Conservation (phyloP, 1,140 invertebrate species). For the Lutraria rhynchaena region DNA sequence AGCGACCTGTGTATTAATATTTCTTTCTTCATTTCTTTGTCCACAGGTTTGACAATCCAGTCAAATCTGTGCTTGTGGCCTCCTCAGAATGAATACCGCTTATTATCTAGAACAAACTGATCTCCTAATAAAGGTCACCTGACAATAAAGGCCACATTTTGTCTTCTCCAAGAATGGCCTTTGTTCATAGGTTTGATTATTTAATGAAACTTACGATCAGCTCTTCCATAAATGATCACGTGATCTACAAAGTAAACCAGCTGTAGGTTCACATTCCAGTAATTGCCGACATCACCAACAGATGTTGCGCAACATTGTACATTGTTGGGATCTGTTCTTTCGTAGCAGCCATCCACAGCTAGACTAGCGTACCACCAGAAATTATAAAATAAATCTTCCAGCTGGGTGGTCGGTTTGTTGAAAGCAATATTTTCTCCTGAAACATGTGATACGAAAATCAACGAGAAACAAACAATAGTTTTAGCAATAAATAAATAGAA, state of each 20-base stretch:
- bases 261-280: constrained; percentile 22
- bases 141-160: too few relatives aligned
- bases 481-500: too few relatives aligned
- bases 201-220: background rate
- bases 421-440: constrained; percentile 26
- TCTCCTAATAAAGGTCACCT: too few relatives aligned
- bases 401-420: constrained; percentile 11
- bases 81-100: too few relatives aligned
- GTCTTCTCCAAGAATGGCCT: too few relatives aligned
- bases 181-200: too few relatives aligned
- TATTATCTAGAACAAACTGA: too few relatives aligned
- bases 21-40: too few relatives aligned
- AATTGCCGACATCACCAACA: background rate
- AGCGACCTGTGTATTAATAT: too few relatives aligned
- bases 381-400: background rate
- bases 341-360: constrained; percentile 35
- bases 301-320: constrained; percentile 5
- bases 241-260: background rate
- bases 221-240: constrained; percentile 18
- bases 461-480: too few relatives aligned
- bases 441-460: too few relatives aligned
- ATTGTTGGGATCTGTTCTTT: constrained; percentile 16
- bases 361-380: constrained; percentile 21
- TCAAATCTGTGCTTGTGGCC: too few relatives aligned
- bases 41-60: background rate